Conservation (phyloP, 1,140 invertebrate genomes). For the Rhagoletis zephyria region DNA sequence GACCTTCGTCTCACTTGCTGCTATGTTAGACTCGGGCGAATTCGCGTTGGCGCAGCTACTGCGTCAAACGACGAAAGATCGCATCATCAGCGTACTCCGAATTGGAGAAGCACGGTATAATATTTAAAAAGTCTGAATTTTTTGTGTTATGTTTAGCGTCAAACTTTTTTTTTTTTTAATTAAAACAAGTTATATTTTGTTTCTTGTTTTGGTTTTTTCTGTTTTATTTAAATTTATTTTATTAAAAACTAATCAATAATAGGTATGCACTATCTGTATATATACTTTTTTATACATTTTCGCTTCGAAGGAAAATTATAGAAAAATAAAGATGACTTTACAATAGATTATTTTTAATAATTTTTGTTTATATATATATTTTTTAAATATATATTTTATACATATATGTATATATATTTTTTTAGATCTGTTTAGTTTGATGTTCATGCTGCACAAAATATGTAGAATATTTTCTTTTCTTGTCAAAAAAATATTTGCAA, state of each 20-base stretch:
- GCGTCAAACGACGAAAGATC: too few species aligned
- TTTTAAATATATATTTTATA: background rate
- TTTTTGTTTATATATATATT: background rate
- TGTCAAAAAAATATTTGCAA: too few species aligned
- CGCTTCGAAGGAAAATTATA: conserved; percentile 43
- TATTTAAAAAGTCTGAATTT: too few species aligned
- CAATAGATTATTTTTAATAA: background rate
- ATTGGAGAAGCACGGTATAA: too few species aligned
- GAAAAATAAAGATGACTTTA: conserved; percentile 47
- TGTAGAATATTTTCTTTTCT: too few species aligned
- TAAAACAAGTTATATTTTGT: background rate
- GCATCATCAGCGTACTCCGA: too few species aligned
- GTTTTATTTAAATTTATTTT: conserved; percentile 43
- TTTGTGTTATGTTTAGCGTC: too few species aligned
- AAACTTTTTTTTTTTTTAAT: too few species aligned
- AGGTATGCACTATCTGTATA: conserved; percentile 15
- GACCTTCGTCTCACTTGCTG: too few species aligned
- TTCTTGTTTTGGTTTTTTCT: conserved; percentile 41
- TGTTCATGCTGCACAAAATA: background rate
- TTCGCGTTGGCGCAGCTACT: too few species aligned
- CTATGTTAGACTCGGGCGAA: too few species aligned
- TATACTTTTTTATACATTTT: conserved; percentile 22
- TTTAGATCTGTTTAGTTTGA: background rate
- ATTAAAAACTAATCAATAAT: conserved; percentile 53
- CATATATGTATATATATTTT: background rate